Percentiles rank a stretch among this genome's conserved stretches.
These are phyloP conservation scores for Ochropacha duplaris DNA, from an alignment of 2,888 invertebrate species.

Conservation along the genomic window DNA sequence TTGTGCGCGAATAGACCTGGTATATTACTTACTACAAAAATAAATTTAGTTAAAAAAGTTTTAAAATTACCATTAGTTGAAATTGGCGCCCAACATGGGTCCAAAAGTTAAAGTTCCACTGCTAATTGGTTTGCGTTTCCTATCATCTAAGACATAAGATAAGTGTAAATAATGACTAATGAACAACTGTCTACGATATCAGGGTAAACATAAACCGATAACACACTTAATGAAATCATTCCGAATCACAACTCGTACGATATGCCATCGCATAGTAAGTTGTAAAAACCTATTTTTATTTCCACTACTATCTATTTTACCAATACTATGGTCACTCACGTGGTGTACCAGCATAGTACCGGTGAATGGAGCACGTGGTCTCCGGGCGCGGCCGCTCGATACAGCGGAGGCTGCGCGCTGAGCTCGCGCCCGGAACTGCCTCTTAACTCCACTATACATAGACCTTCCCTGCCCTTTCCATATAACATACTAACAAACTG, in stretches of 20 bases:
- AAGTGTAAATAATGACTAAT: background rate
- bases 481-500: conserved; percentile 1
- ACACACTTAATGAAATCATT: background rate
- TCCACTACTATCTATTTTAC: conserved; percentile 33
- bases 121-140: background rate
- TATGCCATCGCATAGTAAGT: conserved; percentile 13
- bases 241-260: conserved; percentile 5
- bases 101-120: background rate
- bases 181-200: background rate
- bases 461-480: conserved; percentile 25
- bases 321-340: conserved; percentile 45
- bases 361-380: conserved; percentile 67
- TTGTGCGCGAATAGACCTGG: too few species aligned
- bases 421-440: conserved; percentile 49
- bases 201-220: background rate
- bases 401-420: conserved; percentile 70
- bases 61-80: conserved; percentile 28
- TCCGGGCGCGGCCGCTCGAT: conserved; percentile 70
- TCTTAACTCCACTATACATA: conserved; percentile 23
- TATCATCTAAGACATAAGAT: background rate
- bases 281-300: conserved; percentile 37
- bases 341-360: conserved; percentile 38
- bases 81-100: conserved; percentile 22
- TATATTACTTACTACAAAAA: too few species aligned
- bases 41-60: too few species aligned